Percentiles rank a stretch among this genome's conserved stretches.
Evolutionary conservation across 2,113 vertebrate genomes (phyloP).

Genomic region (Cephalopholis sonnerati): DNA sequence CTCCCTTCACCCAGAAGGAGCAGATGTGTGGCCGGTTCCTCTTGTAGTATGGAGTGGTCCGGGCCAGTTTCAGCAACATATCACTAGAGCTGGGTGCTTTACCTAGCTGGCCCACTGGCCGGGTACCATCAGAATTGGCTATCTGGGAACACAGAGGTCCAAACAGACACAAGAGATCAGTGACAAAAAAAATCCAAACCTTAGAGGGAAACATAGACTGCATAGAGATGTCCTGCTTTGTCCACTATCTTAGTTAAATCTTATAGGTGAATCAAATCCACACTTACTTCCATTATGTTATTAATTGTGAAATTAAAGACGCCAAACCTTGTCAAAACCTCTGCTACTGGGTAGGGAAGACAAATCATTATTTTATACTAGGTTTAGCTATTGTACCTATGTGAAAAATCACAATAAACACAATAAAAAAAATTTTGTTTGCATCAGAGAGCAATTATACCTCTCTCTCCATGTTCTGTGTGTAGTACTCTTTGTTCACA

Average conservation of each 20-base stretch:
- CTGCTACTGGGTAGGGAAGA: too few species aligned
- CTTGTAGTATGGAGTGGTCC: constrained; percentile 98
- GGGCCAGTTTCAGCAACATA: constrained; percentile 97
- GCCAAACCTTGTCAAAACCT: too few species aligned
- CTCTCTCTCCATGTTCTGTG: constrained; percentile 99
- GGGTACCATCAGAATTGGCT: constrained; percentile 93
- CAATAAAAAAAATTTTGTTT: neutral
- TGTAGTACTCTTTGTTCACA: constrained; percentile 99
- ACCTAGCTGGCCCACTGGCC: constrained; percentile 92
- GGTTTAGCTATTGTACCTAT: neutral
- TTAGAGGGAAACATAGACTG: neutral
- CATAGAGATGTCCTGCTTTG: neutral
- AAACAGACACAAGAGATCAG: neutral
- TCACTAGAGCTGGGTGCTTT: constrained; percentile 96
- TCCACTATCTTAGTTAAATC: neutral
- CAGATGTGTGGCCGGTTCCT: constrained; percentile 98
- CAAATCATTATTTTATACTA: too few species aligned
- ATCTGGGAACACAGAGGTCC: constrained; percentile 84
- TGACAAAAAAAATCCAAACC: neutral
- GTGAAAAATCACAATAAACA: neutral
- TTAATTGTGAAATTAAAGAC: too few species aligned
- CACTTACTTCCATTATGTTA: too few species aligned
- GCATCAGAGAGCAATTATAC: constrained; percentile 72
- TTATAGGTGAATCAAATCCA: neutral
- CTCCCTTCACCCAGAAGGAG: constrained; percentile 99